Evolutionary conservation across 2,888 invertebrate species (phyloP).

Genomic region (Lepidocyrtoides sp.): DNA sequence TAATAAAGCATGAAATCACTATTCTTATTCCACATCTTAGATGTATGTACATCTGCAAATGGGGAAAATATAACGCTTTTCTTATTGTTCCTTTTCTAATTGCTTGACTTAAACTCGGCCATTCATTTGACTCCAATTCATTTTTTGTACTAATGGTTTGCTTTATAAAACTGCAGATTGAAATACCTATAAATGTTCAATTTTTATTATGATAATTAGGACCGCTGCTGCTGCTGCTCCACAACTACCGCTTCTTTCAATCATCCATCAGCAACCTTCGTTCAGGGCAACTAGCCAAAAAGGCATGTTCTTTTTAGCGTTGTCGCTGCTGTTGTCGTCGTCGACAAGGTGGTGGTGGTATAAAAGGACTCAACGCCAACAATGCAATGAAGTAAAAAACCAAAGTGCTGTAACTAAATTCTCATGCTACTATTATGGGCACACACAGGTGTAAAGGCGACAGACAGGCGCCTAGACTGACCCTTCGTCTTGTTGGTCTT

Average conservation of each 20-base stretch:
- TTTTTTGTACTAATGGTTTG: no score
- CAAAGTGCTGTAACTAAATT: background rate
- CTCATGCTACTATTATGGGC: background rate
- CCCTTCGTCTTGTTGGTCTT: background rate
- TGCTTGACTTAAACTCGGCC: no score
- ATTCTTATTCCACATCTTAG: no score
- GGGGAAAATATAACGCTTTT: no score
- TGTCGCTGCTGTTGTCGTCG: no score
- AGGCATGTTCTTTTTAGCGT: conserved; percentile 5
- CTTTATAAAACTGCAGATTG: no score
- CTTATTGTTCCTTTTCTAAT: no score
- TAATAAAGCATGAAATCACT: no score
- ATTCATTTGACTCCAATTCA: no score
- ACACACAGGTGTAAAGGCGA: conserved; percentile 48
- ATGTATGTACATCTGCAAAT: no score
- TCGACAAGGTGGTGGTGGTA: background rate
- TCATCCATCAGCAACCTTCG: background rate
- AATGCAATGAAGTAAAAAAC: background rate
- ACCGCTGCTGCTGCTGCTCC: background rate
- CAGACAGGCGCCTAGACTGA: conserved; percentile 6
- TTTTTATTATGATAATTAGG: background rate
- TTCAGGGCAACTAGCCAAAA: conserved; percentile 34
- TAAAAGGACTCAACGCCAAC: background rate
- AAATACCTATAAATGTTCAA: no score
- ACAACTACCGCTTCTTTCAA: background rate